These are phyloP conservation scores for Prosapia bicincta DNA, from an alignment of 2,888 invertebrate genomes.

Conservation along the genomic window DNA sequence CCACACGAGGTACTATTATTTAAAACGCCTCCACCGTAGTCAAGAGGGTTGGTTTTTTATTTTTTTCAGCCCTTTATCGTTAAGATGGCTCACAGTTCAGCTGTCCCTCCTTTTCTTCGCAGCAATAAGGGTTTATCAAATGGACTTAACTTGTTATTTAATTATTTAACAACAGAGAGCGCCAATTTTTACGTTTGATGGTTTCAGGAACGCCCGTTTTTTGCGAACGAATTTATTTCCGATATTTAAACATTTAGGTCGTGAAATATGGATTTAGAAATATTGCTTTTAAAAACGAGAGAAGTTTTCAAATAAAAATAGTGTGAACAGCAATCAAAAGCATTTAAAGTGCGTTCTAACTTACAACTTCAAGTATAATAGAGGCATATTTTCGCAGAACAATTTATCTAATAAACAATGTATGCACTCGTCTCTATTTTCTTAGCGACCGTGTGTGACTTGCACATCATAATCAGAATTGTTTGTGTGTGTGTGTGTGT, in stretches of 20 bases:
- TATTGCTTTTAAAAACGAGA: too few relatives aligned
- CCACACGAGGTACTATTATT: neutral
- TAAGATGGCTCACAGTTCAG: neutral
- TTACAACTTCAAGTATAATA: too few relatives aligned
- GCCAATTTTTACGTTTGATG: neutral
- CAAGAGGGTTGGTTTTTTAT: neutral
- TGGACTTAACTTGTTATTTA: neutral
- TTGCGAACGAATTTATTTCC: neutral
- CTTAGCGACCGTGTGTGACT: too few relatives aligned
- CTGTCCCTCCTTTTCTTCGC: neutral
- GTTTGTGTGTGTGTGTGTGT: too few relatives aligned
- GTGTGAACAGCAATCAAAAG: too few relatives aligned
- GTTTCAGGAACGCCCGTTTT: neutral
- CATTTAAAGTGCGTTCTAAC: too few relatives aligned
- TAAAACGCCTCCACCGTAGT: constrained; percentile 2
- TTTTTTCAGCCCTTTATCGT: neutral
- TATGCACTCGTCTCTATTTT: too few relatives aligned
- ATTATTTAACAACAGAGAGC: neutral
- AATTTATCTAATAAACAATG: too few relatives aligned
- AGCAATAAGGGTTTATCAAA: neutral
- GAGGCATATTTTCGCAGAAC: too few relatives aligned
- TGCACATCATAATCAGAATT: too few relatives aligned
- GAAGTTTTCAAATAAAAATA: too few relatives aligned
- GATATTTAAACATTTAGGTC: neutral
- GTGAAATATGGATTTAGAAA: neutral